Evolutionary conservation across 2,113 vertebrate species (phyloP), one percentile per base, ranked within the genome.

Genomic region (Anoplopoma fimbria): DNA sequence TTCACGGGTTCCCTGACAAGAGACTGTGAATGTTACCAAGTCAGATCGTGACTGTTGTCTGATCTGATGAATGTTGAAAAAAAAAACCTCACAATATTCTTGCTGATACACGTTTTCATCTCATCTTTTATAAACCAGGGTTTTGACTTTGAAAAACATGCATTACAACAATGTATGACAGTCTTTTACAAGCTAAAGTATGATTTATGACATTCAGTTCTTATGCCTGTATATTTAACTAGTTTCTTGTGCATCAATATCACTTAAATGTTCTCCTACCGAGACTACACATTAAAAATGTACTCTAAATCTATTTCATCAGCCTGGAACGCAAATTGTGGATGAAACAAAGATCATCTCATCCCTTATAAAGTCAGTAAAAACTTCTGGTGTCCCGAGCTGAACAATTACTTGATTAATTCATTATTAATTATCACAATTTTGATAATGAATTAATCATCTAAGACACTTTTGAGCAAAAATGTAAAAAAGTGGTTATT

Each of bases 1-100:
- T 87, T 88, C 60, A 25, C 81, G 80, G 79, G 70, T 82, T 87
- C 63, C 55, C 51, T 69, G 77, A 83, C 72, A 80, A 87, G 65
- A 33, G 65, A 33, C 29, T 80, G 61, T n/a, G 15, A 77, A 85
- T 76, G 67, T 77, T 67, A 73, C 58, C 45, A 31, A 85, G 88
- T 87, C 72, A 45, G 47, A 80, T 53, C 10, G 23, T 55, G 63
- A 84, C 55, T 61, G 47, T 40, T 69, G 69, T 74, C 65, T 60
- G 69, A 85, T 70, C 68, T 78, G 77, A 49, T 0, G 7, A 69
- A 55, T 61, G 67, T 71, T 63, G 67, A 58, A 85, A n/a, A n/a
- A n/a, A n/a, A n/a, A n/a, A 72, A 86, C 49, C 55, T 65, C 76
- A 72, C 67, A 65, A 42, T 64, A 75, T 69, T 79, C 38, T 71